These are phyloP conservation scores for Leptopilina boulardi DNA, from an alignment of 1,140 invertebrate species.

Conservation along the genomic window DNA sequence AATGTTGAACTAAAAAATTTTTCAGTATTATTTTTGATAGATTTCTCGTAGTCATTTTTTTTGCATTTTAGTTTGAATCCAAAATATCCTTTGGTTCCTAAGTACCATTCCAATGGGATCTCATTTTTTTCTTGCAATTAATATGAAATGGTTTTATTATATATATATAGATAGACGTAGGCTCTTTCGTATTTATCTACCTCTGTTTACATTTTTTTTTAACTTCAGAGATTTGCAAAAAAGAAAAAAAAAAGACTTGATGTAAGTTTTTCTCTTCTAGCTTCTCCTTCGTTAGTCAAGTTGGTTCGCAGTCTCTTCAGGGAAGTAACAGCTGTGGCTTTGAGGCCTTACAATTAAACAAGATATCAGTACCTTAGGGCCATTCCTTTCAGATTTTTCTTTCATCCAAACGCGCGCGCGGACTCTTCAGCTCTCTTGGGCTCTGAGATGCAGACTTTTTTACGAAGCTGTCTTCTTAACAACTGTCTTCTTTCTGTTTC, in stretches of 20 bases:
- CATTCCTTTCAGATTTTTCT: constrained; percentile 53
- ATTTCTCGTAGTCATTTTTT: no score
- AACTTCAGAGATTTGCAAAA: background rate
- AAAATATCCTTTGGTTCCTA: background rate
- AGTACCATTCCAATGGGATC: background rate
- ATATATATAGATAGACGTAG: background rate
- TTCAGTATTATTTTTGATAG: no score
- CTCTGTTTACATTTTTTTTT: background rate
- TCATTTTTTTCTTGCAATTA: constrained; percentile 20
- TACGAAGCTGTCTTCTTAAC: constrained; percentile 55
- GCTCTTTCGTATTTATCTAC: background rate
- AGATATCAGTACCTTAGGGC: constrained; percentile 61
- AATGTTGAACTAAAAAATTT: no score
- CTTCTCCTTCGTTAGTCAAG: constrained; percentile 48
- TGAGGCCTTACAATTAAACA: constrained; percentile 65
- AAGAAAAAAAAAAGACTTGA: background rate
- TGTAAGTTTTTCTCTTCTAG: constrained; percentile 1
- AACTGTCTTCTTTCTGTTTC: constrained; percentile 54
- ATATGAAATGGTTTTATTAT: background rate
- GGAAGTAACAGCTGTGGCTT: constrained; percentile 55
- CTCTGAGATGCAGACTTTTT: constrained; percentile 56
- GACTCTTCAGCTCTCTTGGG: constrained; percentile 49
- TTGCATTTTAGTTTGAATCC: no score
- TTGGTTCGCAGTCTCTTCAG: constrained; percentile 55
- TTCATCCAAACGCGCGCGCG: constrained; percentile 42